Evolutionary conservation across 2,888 invertebrate genomes (phyloP), one percentile per base, ranked within the genome.

Genomic region (Metalampra italica): DNA sequence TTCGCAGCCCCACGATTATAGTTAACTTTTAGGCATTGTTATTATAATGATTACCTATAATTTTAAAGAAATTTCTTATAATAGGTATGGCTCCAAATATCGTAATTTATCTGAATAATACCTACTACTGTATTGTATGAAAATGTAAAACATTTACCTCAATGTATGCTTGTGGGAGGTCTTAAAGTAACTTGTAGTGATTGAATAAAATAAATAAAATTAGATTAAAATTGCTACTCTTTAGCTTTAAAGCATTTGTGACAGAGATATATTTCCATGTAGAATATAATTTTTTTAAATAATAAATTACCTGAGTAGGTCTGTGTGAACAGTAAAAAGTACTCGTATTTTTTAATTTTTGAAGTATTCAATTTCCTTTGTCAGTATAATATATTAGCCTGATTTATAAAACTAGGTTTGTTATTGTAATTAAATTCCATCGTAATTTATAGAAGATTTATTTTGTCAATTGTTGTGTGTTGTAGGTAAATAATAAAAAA

Each of bases 181-280:
- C 57, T 61, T 54, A 60, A 59, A 64, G 47, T 53, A 59, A 46
- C 29, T 43, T 36, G 54, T 56, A 56, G 59, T 64, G 54, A 60
- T 60, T 57, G 54, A 60, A 57, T 58, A 54, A 34, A n/a, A 53
- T 44, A 43, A 50, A 45, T 57, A n/a, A 22, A 22, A 54, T 54
- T 63, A 59, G 60, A 48, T 55, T 59, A 62, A 61, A 56, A 42
- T 48, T 55, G 65, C 62, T 65, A 57, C 36, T 22, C 59, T 61
- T 62, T 67, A 63, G 60, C 63, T 55, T 46, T 54, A 53, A 61
- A 60, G 66, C 67, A 70, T 69, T 71, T 71, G 22, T 22, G 22
- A 22, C 22, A 22, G 22, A 22, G 22, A 56, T 56, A 51, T 58
- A 56, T 14, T 11, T 44, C 44, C 11, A 34, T 4, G 1, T 34